Base-by-base conservation (phyloP, 1,140 invertebrate genomes). In the Drosophila sproati region DNA sequence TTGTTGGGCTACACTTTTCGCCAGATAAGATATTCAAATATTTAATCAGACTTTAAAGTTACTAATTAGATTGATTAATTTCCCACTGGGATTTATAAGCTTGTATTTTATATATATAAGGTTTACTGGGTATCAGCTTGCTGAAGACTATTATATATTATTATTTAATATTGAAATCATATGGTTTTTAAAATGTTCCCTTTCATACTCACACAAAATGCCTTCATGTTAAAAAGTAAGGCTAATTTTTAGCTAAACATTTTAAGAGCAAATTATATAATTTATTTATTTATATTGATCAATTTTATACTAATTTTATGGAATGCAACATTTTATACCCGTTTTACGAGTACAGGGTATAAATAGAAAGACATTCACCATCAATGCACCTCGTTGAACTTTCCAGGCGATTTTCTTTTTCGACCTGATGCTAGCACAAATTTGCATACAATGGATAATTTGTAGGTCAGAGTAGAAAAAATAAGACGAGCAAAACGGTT, bases 381-480 rank as follows among this genome's bases (percentile, higher is more conserved):
- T 43, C 37, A 10, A 43, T 57, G 29, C 10, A 7, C 10, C 31
- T 5, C 8, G 31, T 4, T 43, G 8, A 56, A 29, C 37, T 29
- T 41, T 3, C 10, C 5, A 12, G 28, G 20, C n/a, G 3, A 43
- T 7, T 45, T 57, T 57, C 8, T 5, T 31, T 43, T 45, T 3
- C 37, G 3, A 45, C 28, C 39, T 32, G 10, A 45, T 43, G n/a
- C n/a, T 32, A 45, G 29, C 29, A 43, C 55, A 31, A 56, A 67
- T 67, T 67, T 67, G 29, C 64, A 50, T 57, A 67, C 43, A 67
- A 59, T 67, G 20, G 54, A 12, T 50, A 5, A 67, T 41, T 52
- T 61, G 10, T 54, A 37, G 66, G 45, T 68, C 66, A 41, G 31
- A 39, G 7, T 39, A 62, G 6, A 37, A 48, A 5, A 10, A 47